A percentile compares a stretch with the other conserved stretches of the same genome.
Conservation (phyloP, 2,113 vertebrate genomes). For the Tachysurus fulvidraco region DNA sequence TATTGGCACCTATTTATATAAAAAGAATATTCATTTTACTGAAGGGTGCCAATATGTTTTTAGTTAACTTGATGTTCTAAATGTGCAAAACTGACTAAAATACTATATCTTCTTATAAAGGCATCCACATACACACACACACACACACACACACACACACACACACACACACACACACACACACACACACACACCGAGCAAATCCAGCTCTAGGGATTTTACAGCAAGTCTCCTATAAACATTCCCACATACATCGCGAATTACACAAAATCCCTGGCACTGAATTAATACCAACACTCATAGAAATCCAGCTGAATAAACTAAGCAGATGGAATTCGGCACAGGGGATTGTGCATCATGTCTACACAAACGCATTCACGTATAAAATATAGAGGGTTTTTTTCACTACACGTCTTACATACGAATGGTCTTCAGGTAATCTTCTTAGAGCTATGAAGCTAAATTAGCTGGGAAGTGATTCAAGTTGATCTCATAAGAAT, state of each 20-base stretch:
- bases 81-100: not conserved
- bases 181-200: not conserved
- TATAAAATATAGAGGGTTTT: not conserved
- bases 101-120: not conserved
- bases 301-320: not conserved
- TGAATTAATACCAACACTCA: not conserved
- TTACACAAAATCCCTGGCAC: not conserved
- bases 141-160: constrained; percentile 3
- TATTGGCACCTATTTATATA: not conserved
- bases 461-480: not conserved
- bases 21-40: not conserved
- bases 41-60: not conserved
- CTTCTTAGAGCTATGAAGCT: not conserved
- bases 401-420: not conserved
- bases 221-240: not conserved
- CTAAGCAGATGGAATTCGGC: not conserved
- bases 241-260: not conserved
- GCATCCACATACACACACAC: not conserved
- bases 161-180: not conserved
- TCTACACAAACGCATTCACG: not conserved
- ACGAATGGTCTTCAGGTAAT: too few species aligned
- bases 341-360: not conserved
- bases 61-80: not conserved
- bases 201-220: not conserved
- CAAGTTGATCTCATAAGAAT: not conserved